Conservation (phyloP, 2,888 invertebrate genomes). For the Plebejus argus region DNA sequence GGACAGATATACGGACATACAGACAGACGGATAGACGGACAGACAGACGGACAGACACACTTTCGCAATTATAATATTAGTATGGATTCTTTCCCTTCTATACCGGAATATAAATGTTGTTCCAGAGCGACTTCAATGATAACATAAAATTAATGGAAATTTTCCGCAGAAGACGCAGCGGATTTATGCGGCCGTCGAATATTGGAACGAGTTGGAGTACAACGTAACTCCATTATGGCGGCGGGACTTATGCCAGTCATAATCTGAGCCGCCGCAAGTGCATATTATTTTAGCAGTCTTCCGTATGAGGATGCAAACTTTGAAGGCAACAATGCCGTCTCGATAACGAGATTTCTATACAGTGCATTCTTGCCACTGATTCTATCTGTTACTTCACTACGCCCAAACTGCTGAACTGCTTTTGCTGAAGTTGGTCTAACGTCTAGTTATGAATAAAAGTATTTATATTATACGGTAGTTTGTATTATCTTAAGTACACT, state of each 20-base stretch:
- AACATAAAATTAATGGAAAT: slow-evolving; percentile 21
- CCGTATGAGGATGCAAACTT: slow-evolving; percentile 4
- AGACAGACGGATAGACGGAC: too few relatives aligned
- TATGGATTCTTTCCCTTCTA: neutral
- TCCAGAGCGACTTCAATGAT: neutral
- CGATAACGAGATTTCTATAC: neutral
- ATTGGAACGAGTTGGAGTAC: slow-evolving; percentile 26
- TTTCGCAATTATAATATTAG: too few relatives aligned
- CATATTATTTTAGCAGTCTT: slow-evolving; percentile 17
- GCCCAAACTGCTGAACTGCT: too few relatives aligned
- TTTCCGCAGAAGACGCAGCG: neutral
- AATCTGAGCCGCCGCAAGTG: neutral
- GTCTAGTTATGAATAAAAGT: too few relatives aligned
- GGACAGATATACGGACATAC: too few relatives aligned
- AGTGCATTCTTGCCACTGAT: neutral
- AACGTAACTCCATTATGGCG: slow-evolving; percentile 26
- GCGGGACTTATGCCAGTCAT: slow-evolving; percentile 22
- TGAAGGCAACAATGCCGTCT: neutral
- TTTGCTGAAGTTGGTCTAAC: too few relatives aligned
- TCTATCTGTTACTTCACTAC: too few relatives aligned
- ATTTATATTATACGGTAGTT: too few relatives aligned
- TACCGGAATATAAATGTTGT: neutral
- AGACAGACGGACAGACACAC: too few relatives aligned
- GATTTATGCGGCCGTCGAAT: slow-evolving; percentile 24
- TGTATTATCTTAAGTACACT: too few relatives aligned